These are phyloP conservation scores for Coelopa frigida DNA, from an alignment of 1,140 invertebrate genomes.

Conservation along the genomic window DNA sequence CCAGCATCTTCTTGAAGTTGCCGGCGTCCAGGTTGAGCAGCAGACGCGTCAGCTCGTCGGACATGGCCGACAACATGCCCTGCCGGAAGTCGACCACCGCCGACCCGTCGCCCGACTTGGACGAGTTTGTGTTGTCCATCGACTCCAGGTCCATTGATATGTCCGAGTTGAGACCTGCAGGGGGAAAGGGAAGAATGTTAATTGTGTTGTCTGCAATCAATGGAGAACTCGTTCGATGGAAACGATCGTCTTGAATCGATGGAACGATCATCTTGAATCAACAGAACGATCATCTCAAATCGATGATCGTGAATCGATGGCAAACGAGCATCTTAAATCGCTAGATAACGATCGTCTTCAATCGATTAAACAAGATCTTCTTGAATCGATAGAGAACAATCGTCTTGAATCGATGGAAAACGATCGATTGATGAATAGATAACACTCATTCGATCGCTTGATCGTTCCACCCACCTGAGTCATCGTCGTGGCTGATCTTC, in stretches of 20 bases:
- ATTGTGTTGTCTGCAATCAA: neutral
- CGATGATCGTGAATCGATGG: no score
- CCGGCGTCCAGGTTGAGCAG: slow-evolving; percentile 68
- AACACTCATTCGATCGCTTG: slow-evolving; percentile 21
- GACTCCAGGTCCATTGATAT: slow-evolving; percentile 47
- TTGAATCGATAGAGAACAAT: no score
- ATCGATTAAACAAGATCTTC: no score
- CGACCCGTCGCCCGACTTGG: slow-evolving; percentile 29
- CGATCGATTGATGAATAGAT: neutral
- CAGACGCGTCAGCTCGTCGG: slow-evolving; percentile 63
- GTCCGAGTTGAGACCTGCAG: slow-evolving; percentile 51
- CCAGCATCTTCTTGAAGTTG: slow-evolving; percentile 70
- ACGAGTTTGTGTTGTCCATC: slow-evolving; percentile 46
- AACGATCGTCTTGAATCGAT: no score
- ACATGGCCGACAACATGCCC: slow-evolving; percentile 53
- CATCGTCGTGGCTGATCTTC: slow-evolving; percentile 62
- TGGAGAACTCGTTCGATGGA: no score
- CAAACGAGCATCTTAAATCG: no score
- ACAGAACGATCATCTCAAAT: no score
- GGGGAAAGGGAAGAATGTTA: slow-evolving; percentile 1
- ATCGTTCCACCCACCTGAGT: slow-evolving; percentile 44
- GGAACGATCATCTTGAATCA: no score
- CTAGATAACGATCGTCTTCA: no score
- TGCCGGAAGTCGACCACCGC: slow-evolving; percentile 48
- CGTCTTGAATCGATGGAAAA: no score